A percentile compares a stretch with the other conserved stretches of the same genome.
Conservation (phyloP, 2,113 vertebrate species). For the Erythrocercus mccallii region DNA sequence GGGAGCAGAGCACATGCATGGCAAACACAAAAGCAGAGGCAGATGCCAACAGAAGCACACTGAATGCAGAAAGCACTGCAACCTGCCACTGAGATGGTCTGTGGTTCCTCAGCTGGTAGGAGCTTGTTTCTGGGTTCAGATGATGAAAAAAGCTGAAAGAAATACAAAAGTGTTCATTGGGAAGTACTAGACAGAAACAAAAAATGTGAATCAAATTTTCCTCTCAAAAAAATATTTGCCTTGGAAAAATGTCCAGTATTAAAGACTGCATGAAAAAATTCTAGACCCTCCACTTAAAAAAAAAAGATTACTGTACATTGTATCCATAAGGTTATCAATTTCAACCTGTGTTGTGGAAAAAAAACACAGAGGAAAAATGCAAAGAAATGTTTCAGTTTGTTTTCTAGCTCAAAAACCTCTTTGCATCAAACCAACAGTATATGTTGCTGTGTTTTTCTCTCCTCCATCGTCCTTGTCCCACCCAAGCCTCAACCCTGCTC, state of each 20-base stretch:
- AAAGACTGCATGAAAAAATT: neutral
- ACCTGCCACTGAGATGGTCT: too few species aligned
- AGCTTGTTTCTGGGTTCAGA: neutral
- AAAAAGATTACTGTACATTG: neutral
- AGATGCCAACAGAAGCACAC: neutral
- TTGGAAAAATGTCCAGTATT: neutral
- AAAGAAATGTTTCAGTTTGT: neutral
- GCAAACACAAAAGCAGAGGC: neutral
- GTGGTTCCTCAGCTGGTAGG: neutral
- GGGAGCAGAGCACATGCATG: accelerated
- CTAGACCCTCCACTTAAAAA: neutral
- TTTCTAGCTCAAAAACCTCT: neutral
- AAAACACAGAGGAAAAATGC: neutral
- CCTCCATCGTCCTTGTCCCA: accelerated
- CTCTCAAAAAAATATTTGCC: neutral
- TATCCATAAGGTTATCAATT: neutral
- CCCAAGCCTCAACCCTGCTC: neutral
- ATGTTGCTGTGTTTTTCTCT: neutral
- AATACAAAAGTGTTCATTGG: neutral
- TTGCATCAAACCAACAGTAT: neutral
- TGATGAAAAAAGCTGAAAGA: neutral
- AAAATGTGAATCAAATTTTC: neutral
- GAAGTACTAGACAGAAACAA: neutral
- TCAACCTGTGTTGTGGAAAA: neutral
- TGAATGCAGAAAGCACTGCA: accelerated